Evolutionary conservation across 2,888 invertebrate genomes (phyloP).

Genomic region (Colostygia pectinataria): DNA sequence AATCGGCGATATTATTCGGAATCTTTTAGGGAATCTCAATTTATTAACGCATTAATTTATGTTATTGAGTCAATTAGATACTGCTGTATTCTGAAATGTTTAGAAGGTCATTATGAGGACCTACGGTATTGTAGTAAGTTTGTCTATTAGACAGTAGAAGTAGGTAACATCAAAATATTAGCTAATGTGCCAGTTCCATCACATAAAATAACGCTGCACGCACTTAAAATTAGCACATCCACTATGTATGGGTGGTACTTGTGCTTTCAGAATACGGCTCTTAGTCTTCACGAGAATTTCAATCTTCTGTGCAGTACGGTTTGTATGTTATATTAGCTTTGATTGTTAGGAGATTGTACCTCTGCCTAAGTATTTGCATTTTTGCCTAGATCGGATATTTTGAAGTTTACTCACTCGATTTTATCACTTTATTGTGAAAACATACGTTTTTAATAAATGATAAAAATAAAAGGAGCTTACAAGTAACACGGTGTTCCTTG

Average conservation of each 20-base stretch:
- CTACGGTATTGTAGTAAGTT: neutral
- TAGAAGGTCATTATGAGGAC: neutral
- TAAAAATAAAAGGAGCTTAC: slow-evolving; percentile 58
- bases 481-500: slow-evolving; percentile 50
- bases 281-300: slow-evolving; percentile 49
- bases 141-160: neutral
- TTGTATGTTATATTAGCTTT: slow-evolving; percentile 58
- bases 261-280: slow-evolving; percentile 3
- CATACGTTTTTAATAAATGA: slow-evolving; percentile 34
- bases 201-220: neutral
- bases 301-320: slow-evolving; percentile 54
- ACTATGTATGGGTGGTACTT: neutral
- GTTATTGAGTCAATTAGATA: slow-evolving; percentile 55
- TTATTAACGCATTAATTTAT: slow-evolving; percentile 54
- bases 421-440: slow-evolving; percentile 35
- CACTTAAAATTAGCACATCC: neutral
- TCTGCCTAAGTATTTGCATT: slow-evolving; percentile 59
- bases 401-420: slow-evolving; percentile 31
- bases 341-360: slow-evolving; percentile 57
- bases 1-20: slow-evolving; percentile 74
- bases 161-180: neutral
- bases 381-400: slow-evolving; percentile 55
- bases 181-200: neutral
- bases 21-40: slow-evolving; percentile 77
- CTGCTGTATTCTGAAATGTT: slow-evolving; percentile 5